Evolutionary conservation across 2,113 vertebrate species (phyloP), one percentile per base, ranked within the genome.

Genomic region (Osmerus eperlanus): DNA sequence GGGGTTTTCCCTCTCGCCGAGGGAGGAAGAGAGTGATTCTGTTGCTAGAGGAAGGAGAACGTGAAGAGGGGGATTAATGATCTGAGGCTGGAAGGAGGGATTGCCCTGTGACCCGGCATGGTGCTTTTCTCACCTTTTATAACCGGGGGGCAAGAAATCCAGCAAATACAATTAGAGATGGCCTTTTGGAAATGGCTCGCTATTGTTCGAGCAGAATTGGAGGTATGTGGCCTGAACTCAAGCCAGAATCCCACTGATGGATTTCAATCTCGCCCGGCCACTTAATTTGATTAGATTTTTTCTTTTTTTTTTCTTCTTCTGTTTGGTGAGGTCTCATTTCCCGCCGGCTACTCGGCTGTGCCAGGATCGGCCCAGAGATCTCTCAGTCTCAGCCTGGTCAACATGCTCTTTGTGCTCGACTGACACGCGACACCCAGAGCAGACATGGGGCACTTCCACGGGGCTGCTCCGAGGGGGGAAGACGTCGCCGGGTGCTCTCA

Each of bases 21-120:
- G 36, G 74, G 67, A 74, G 68, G 75, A 72, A 80, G 71, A 67
- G 18, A 11, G 56, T 84, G 83, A 89, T 79, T 78, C 32, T 29
- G 70, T 86, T 85, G 83, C 54, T 41, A 70, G 41, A n/a, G 72
- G 65, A 71, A 36, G 67, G 61, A 76, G 69, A 67, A 63, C 68
- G 54, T 71, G 54, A 14, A 71, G 74, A 63, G 67, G 23, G 53
- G 56, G 67, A 70, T 67, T 82, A 77, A 77, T 75, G 58, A 71
- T 62, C 41, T 9, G 41, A 47, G 28, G 23, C 70, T 65, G 60
- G 69, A 67, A 69, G 51, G 12, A 23, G n/a, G 47, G 69, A 23
- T 29, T 71, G 53, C 70, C 28, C 36, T 59, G 47, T 75, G 73
- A 71, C 68, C 67, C 28, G 19, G 19, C 54, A 63, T 76, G 68